Percentiles rank a stretch among this genome's conserved stretches.
These are phyloP conservation scores for Micrastur ruficollis DNA, from an alignment of 2,797 vertebrate species.

Conservation along the genomic window DNA sequence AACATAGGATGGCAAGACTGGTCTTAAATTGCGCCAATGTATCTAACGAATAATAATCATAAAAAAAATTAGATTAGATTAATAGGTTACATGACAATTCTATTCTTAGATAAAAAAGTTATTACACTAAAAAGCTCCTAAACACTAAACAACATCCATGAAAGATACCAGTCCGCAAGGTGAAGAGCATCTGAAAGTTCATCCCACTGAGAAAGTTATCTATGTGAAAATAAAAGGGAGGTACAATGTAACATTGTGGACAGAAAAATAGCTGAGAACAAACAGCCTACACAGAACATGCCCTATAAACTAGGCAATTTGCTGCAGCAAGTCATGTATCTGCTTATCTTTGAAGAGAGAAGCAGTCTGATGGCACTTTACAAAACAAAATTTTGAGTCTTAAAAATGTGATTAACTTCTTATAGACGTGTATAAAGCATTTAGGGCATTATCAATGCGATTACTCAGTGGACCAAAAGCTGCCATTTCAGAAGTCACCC, in stretches of 20 bases:
- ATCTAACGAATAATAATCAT: neutral
- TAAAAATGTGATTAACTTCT: neutral
- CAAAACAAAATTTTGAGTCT: neutral
- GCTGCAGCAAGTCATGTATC: neutral
- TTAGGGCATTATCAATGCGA: neutral
- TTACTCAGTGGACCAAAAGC: neutral
- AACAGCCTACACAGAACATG: neutral
- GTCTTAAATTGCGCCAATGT: neutral
- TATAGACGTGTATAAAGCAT: neutral
- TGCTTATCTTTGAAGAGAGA: neutral
- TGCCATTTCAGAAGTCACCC: neutral
- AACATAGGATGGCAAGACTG: neutral
- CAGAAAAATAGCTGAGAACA: neutral
- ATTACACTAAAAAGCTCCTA: neutral
- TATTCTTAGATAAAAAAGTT: neutral
- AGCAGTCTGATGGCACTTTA: neutral
- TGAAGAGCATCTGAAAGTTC: neutral
- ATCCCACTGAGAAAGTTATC: neutral
- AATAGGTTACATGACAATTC: neutral
- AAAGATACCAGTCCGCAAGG: neutral
- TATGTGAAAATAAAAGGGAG: neutral
- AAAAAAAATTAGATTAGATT: fast-evolving
- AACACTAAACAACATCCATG: neutral
- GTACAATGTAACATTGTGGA: neutral
- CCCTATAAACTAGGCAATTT: neutral